phyloP scores from a whole-genome alignment of 1,140 invertebrate species.

The Phocides pigmalion region DNA sequence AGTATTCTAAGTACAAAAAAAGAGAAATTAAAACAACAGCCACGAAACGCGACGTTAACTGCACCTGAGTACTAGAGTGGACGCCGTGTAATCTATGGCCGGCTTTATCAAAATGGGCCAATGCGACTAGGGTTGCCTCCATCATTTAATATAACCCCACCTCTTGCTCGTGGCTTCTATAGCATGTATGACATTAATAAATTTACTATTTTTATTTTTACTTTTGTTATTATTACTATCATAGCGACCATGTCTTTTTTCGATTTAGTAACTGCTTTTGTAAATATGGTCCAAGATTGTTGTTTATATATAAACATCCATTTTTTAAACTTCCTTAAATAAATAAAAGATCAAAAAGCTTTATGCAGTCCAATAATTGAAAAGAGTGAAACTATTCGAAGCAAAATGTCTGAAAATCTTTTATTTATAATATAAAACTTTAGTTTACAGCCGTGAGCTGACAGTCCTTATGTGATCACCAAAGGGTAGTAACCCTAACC shows the following conservation, averaged over 20 bases:
- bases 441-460: too few relatives aligned
- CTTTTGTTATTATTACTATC: too few relatives aligned
- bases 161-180: background rate
- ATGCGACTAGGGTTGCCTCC: slow-evolving; percentile 50
- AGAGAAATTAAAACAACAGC: slow-evolving; percentile 40
- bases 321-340: background rate
- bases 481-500: slow-evolving; percentile 26
- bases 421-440: too few relatives aligned
- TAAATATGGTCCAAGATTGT: background rate
- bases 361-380: too few relatives aligned
- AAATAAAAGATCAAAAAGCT: too few relatives aligned
- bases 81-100: slow-evolving; percentile 65
- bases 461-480: background rate
- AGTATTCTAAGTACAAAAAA: slow-evolving; percentile 23
- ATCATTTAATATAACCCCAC: background rate
- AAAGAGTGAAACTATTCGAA: too few relatives aligned
- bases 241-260: too few relatives aligned
- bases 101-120: slow-evolving; percentile 80
- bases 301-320: background rate
- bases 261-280: background rate
- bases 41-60: slow-evolving; percentile 47
- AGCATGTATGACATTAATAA: background rate
- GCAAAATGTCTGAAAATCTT: too few relatives aligned
- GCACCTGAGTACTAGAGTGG: slow-evolving; percentile 70
- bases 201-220: background rate